These are phyloP conservation scores for Drosophila cardini DNA, from an alignment of 1,140 invertebrate species.

Conservation along the genomic window DNA sequence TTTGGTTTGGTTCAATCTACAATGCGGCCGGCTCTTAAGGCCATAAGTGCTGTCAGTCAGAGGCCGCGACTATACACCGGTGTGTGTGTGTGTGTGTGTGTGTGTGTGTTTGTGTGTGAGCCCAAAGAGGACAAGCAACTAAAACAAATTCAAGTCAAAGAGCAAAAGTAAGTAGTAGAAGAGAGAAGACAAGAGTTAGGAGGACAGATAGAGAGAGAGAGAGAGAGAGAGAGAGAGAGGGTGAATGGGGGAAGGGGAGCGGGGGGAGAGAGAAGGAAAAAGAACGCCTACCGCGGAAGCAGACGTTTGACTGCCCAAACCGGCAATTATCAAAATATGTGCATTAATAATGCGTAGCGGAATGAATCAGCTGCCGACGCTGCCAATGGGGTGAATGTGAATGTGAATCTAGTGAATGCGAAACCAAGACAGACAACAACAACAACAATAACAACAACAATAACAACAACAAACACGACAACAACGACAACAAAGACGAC, in stretches of 20 bases:
- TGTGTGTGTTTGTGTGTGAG: conserved; percentile 28
- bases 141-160: conserved; percentile 75
- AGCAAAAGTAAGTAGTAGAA: conserved; percentile 32
- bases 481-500: not conserved
- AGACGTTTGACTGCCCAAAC: conserved; percentile 75
- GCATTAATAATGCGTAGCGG: conserved; percentile 81
- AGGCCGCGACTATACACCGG: not conserved
- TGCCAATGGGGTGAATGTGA: conserved; percentile 48
- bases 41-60: conserved; percentile 43
- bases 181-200: conserved; percentile 3
- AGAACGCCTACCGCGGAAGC: conserved; percentile 78
- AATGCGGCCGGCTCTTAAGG: conserved; percentile 43
- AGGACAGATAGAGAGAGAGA: too few species aligned
- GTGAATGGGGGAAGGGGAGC: too few species aligned
- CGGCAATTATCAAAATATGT: conserved; percentile 83
- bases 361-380: conserved; percentile 77
- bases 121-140: conserved; percentile 54
- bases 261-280: conserved; percentile 24
- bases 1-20: conserved; percentile 12
- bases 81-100: conserved; percentile 16
- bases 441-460: too few species aligned
- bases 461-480: conserved; percentile 20
- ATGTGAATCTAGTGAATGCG: conserved; percentile 32
- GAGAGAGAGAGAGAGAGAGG: too few species aligned
- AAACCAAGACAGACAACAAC: conserved; percentile 38